Percentiles rank a stretch among this genome's conserved stretches.
Conservation (phyloP, 1,140 invertebrate genomes). For the Fopius arisanus region DNA sequence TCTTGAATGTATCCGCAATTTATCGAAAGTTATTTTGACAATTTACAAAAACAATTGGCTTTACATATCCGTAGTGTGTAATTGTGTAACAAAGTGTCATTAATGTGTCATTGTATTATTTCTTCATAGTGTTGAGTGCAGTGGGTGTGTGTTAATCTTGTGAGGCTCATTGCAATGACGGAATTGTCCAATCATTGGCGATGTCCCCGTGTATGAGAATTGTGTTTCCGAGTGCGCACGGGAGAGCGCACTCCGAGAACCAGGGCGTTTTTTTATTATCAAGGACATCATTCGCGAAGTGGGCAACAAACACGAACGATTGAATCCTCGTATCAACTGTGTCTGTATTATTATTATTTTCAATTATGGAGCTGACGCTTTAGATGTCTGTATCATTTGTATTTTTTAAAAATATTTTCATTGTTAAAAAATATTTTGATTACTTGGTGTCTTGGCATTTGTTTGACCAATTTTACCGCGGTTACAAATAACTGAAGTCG, state of each 20-base stretch:
- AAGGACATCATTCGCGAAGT: conserved; percentile 39
- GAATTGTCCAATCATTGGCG: conserved; percentile 34
- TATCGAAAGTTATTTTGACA: conserved; percentile 45
- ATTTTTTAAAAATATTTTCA: conserved; percentile 39
- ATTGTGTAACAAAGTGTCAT: conserved; percentile 44
- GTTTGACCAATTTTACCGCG: conserved; percentile 53
- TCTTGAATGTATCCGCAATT: conserved; percentile 26
- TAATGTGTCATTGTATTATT: conserved; percentile 36
- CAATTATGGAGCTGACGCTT: conserved; percentile 26
- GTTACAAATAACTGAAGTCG: conserved; percentile 30
- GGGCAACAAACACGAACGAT: conserved; percentile 44
- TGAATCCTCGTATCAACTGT: conserved; percentile 31
- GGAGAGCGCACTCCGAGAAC: conserved; percentile 56
- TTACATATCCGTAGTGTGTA: conserved; percentile 67
- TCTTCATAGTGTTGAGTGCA: conserved; percentile 39
- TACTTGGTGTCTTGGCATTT: conserved; percentile 38
- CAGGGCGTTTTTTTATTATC: conserved; percentile 58
- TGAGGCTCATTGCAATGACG: conserved; percentile 10
- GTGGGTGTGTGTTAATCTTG: conserved; percentile 35
- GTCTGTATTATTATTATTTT: conserved; percentile 35
- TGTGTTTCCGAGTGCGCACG: conserved; percentile 56
- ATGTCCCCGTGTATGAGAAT: conserved; percentile 54
- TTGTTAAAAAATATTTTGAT: conserved; percentile 12
- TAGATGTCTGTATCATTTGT: conserved; percentile 39
- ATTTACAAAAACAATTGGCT: conserved; percentile 68